Conservation (phyloP, 2,113 vertebrate genomes). For the Trichomycterus rosablanca region DNA sequence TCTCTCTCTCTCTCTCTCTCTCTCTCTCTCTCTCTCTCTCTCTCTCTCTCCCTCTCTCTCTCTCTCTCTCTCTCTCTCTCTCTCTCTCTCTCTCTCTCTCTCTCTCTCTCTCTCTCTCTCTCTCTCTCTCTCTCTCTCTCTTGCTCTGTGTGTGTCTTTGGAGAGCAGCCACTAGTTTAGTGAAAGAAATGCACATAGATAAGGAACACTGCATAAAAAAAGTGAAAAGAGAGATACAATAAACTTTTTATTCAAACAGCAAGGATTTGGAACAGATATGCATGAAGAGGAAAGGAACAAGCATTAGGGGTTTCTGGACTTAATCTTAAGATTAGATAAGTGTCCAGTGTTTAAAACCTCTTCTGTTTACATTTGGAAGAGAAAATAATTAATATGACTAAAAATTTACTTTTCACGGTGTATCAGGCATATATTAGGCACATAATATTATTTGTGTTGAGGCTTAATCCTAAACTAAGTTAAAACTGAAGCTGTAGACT, state of each 20-base stretch:
- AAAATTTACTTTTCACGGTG: too few relatives aligned
- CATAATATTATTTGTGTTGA: too few relatives aligned
- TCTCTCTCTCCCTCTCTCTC: constrained; percentile 30
- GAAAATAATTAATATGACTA: too few relatives aligned
- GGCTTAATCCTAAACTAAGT: too few relatives aligned
- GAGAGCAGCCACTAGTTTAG: constrained; percentile 62
- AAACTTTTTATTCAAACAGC: constrained; percentile 52
- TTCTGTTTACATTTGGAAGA: too few relatives aligned
- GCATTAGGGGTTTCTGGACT: constrained; percentile 50
- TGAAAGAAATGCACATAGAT: constrained; percentile 67
- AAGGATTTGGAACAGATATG: constrained; percentile 48
- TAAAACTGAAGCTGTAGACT: too few relatives aligned
- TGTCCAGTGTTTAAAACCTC: too few relatives aligned
- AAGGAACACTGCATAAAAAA: constrained; percentile 57
- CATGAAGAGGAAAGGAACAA: constrained; percentile 47
- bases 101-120: constrained; percentile 20
- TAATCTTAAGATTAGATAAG: constrained; percentile 35
- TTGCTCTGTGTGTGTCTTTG: constrained; percentile 61
- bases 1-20: constrained; percentile 51
- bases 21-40: constrained; percentile 31
- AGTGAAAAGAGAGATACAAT: constrained; percentile 50
- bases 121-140: constrained; percentile 28
- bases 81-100: constrained; percentile 50
- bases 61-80: constrained; percentile 37
- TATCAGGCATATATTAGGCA: too few relatives aligned